Conservation (phyloP, 1,140 invertebrate genomes). For the Cydia strobilella region DNA sequence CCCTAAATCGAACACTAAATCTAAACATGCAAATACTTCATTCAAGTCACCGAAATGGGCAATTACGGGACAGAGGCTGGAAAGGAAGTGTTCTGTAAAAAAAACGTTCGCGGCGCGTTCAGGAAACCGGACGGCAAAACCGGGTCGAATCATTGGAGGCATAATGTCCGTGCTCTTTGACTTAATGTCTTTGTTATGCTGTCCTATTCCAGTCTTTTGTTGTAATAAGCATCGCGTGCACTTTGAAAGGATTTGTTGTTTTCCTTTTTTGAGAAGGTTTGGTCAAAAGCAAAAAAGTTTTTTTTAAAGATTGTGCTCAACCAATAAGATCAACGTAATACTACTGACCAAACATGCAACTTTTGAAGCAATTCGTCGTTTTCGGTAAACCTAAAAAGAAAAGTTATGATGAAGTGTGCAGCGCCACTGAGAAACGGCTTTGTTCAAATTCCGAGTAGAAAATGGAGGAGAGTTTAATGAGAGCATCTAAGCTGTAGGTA, state of each 20-base stretch:
- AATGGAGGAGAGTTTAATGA: slow-evolving; percentile 35
- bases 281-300: not conserved
- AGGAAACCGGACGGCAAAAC: slow-evolving; percentile 52
- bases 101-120: slow-evolving; percentile 37
- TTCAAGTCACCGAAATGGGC: slow-evolving; percentile 32
- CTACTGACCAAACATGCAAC: not conserved
- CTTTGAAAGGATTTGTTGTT: not conserved
- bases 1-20: slow-evolving; percentile 32
- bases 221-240: slow-evolving; percentile 2
- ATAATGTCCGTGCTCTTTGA: slow-evolving; percentile 47
- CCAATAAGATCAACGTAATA: too few species aligned
- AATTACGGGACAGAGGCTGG: slow-evolving; percentile 17
- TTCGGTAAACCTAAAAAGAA: not conserved
- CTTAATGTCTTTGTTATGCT: slow-evolving; percentile 31
- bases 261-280: not conserved
- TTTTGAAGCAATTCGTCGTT: not conserved
- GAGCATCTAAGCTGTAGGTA: slow-evolving; percentile 14
- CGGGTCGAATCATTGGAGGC: slow-evolving; percentile 47
- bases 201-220: slow-evolving; percentile 46
- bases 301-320: too few species aligned
- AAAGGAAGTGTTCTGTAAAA: slow-evolving; percentile 32
- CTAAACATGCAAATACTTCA: slow-evolving; percentile 31
- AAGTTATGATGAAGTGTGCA: not conserved
- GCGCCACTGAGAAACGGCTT: not conserved
- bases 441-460: slow-evolving; percentile 22